Evolutionary conservation across 2,888 invertebrate genomes (phyloP).

Genomic region (Lordiphosa fenestrarum): DNA sequence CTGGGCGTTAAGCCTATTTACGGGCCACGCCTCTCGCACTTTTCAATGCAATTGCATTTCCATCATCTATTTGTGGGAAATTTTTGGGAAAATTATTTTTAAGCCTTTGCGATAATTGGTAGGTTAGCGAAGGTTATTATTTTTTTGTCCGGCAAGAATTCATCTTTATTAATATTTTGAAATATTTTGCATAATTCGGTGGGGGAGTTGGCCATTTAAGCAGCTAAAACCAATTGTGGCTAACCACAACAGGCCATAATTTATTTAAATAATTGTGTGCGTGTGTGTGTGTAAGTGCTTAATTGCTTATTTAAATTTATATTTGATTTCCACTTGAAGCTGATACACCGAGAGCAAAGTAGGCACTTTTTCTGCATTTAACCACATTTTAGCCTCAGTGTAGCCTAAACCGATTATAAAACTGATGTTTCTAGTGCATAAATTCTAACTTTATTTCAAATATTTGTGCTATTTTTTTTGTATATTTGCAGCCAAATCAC

Average conservation of each 20-base stretch:
- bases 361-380: too few species aligned
- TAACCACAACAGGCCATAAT: slow-evolving; percentile 66
- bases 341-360: slow-evolving; percentile 11
- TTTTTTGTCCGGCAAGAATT: slow-evolving; percentile 1
- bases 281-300: slow-evolving; percentile 51
- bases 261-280: slow-evolving; percentile 53
- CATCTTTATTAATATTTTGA: slow-evolving; percentile 10
- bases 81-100: slow-evolving; percentile 57
- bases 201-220: slow-evolving; percentile 16
- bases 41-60: slow-evolving; percentile 19
- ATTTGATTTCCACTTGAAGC: slow-evolving; percentile 65
- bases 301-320: slow-evolving; percentile 71
- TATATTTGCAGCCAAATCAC: slow-evolving; percentile 85
- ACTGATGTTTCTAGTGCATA: slow-evolving; percentile 37
- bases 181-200: background rate
- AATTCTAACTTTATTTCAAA: slow-evolving; percentile 22
- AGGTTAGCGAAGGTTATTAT: slow-evolving; percentile 10
- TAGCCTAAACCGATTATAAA: slow-evolving; percentile 53
- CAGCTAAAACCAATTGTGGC: slow-evolving; percentile 73
- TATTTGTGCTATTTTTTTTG: slow-evolving; percentile 10
- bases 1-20: slow-evolving; percentile 72
- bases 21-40: slow-evolving; percentile 2
- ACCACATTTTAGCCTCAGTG: background rate
- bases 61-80: slow-evolving; percentile 45
- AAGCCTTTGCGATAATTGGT: slow-evolving; percentile 54